phyloP scores from a whole-genome alignment of 2,888 invertebrate species.

The Scotopteryx bipunctaria region DNA sequence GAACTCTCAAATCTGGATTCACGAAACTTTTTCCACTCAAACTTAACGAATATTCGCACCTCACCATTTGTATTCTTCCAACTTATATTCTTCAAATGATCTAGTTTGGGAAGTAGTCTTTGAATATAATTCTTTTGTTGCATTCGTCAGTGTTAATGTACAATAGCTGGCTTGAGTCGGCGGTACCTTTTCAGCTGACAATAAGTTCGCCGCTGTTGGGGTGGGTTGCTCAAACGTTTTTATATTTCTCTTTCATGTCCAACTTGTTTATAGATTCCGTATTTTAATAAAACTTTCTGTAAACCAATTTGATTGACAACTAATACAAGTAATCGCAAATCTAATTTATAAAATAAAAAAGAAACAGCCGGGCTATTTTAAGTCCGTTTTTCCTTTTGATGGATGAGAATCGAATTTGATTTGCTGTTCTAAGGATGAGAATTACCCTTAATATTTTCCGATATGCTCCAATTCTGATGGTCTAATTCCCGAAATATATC shows the following conservation, averaged over 20 bases:
- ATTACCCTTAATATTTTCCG: no score
- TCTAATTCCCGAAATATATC: no score
- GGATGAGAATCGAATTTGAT: no score
- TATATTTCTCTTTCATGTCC: conserved; percentile 34
- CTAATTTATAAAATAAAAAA: no score
- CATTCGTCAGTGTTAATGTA: conserved; percentile 69
- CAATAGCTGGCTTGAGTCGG: conserved; percentile 52
- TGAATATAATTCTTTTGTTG: conserved; percentile 76
- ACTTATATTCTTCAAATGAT: conserved; percentile 81
- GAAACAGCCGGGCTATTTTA: no score
- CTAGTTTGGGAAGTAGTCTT: conserved; percentile 75
- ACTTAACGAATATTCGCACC: conserved; percentile 75
- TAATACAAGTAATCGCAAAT: no score
- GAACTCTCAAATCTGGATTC: conserved; percentile 56
- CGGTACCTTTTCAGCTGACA: conserved; percentile 45
- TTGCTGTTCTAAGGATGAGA: no score
- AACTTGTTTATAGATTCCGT: conserved; percentile 13
- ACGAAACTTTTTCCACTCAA: conserved; percentile 80
- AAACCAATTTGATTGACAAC: conserved; percentile 3
- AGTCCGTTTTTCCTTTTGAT: no score
- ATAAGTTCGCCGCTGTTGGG: conserved; percentile 50
- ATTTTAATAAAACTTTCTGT: neutral
- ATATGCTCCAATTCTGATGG: no score
- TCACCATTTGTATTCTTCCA: conserved; percentile 62
- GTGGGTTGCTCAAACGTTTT: conserved; percentile 40